Evolutionary conservation across 2,888 invertebrate species (phyloP).

Genomic region (Caenorhabditis sulstoni): DNA sequence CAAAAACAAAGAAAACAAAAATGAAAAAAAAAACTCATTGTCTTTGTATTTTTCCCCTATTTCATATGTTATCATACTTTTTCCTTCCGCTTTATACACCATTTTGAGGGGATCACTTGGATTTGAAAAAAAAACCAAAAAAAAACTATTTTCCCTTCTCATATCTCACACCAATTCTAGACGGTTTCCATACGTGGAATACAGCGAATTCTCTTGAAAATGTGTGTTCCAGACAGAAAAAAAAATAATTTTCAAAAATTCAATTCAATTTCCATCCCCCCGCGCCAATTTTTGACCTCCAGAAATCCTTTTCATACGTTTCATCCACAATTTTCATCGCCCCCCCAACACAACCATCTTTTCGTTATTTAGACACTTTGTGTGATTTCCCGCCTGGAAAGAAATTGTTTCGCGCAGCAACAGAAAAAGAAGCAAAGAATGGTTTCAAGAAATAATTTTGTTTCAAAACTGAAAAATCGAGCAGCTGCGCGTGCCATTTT

Average conservation of each 20-base stretch:
- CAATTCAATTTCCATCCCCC: not conserved
- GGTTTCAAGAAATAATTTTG: too few relatives aligned
- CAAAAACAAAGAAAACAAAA: not conserved
- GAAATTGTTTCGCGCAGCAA: not conserved
- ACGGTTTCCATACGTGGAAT: constrained; percentile 16
- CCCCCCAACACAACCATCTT: not conserved
- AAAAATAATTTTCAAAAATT: too few relatives aligned
- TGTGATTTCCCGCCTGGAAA: not conserved
- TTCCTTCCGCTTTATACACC: not conserved
- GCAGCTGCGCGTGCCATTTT: not conserved
- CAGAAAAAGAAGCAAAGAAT: not conserved
- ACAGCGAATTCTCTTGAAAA: too few relatives aligned
- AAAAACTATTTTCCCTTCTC: not conserved
- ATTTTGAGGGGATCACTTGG: constrained; percentile 13
- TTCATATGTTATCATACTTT: constrained; percentile 28
- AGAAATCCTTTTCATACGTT: not conserved
- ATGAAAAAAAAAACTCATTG: constrained; percentile 8
- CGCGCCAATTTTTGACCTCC: not conserved
- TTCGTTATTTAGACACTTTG: not conserved
- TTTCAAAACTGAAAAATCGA: not conserved
- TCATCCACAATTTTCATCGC: too few relatives aligned
- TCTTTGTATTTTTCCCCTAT: constrained; percentile 22
- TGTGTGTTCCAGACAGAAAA: too few relatives aligned
- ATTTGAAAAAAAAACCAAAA: not conserved
- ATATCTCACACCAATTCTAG: constrained; percentile 16